Evolutionary conservation across 2,113 vertebrate species (phyloP), one percentile per base, ranked within the genome.

Genomic region (Oxygymnocypris stewartii): DNA sequence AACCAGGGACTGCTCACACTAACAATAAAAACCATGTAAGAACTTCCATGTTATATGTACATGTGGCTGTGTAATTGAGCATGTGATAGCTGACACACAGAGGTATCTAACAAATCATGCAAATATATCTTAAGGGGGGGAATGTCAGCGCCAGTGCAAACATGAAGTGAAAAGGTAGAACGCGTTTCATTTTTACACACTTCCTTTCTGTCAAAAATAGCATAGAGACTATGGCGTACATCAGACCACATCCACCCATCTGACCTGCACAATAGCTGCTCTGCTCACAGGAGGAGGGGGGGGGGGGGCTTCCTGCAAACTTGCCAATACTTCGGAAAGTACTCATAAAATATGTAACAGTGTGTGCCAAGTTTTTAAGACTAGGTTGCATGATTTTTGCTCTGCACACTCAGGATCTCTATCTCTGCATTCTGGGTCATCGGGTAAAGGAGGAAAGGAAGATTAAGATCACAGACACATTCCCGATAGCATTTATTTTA

Each of bases 151-250:
- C 8, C 9, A 12, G 16, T 0, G 16, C 25, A 78, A 78, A 35
- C 49, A 78, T 20, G n/a, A 54, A 4, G 75, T 77, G 14, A 1
- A 12, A 35, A 76, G 16, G 28, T 54, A 54, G 6, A 35, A 35
- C 47, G 1, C 28, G 35, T 54, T 35, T 78, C 28, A 54, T 78
- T 51, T 54, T 54, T 65, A 51, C 63, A 82, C 82, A 83, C 74
- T 92, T 88, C 91, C 89, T 90, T 91, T 90, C 90, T 89, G 88
- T 88, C 90, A 89, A 85, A 95, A 95, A 94, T 94, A 94, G 91
- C 88, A 44, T 4, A 13, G 88, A 51, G 40, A 85, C 82, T 85
- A 74, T 84, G 90, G 87, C 88, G 79, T 85, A 89, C 87, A 54
- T 87, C 88, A 86, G 76, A 81, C 78, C 89, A 88, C 88, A 90